Evolutionary conservation across 2,113 vertebrate genomes (phyloP), one percentile per base, ranked within the genome.

Genomic region (Myotis brandtii): DNA sequence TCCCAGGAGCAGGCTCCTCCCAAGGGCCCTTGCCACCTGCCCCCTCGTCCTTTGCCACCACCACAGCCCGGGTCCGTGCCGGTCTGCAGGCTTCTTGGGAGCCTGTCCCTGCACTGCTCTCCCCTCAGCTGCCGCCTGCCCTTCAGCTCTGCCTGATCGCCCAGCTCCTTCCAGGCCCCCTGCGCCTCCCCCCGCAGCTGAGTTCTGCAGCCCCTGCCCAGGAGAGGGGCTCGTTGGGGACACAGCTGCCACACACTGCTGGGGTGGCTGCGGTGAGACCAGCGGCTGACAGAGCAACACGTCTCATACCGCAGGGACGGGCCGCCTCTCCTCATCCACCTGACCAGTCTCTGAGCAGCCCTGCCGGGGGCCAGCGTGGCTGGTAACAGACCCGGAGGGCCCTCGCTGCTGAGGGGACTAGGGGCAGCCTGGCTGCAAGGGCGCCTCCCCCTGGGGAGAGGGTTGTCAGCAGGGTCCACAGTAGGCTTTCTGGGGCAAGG

Each of bases 161-260:
- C n/a, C 25, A 17, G 13, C n/a, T 23, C 6, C 66, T 86, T 82
- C 32, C 27, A 86, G 86, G 62, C 9, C 25, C 25, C 54, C n/a
- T 30, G 21, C 9, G 2, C 25, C 73, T 76, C 25, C 27, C 27
- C 14, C 56, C 34, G 72, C 0, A 52, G 62, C 62, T 32, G 56
- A 64, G 27, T 10, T 54, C 52, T 25, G 34, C 13, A 54, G 5
- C 54, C 72, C 4, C 12, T 86, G 25, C 34, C 5, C 32, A 27
- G 40, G 32, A 16, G 59, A 46, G 43, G 72, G 1, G 12, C 25
- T 32, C 20, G 32, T 13, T 48, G n/a, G 66, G 21, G 40, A 16
- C 6, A 18, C 3, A 13, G 5, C 7, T 12, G 21, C 11, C 73
- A 16, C 1, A 30, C 14, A 3, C 18, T n/a, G 9, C 20, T 12